A percentile compares a stretch with the other conserved stretches of the same genome.
These are phyloP conservation scores for Helicolenus hilgendorfi DNA, from an alignment of 2,797 vertebrate species.

Conservation along the genomic window DNA sequence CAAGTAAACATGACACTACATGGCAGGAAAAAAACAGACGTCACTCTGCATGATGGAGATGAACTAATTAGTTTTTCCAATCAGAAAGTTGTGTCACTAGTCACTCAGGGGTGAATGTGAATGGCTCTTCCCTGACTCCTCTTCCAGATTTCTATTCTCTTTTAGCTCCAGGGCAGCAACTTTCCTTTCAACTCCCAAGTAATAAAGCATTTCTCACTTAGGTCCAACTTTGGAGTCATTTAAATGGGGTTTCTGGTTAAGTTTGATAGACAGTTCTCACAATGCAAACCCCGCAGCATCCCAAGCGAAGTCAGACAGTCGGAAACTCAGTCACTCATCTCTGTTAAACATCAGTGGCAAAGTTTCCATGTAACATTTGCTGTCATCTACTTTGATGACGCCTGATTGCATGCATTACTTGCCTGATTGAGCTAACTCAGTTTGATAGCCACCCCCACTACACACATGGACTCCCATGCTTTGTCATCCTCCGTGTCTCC, in stretches of 20 bases:
- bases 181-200: slow-evolving; percentile 53
- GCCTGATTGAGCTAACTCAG: slow-evolving; percentile 29
- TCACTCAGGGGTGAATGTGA: slow-evolving; percentile 58
- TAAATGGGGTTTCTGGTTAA: slow-evolving; percentile 44
- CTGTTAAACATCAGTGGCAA: slow-evolving; percentile 31
- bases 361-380: slow-evolving; percentile 45
- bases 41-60: slow-evolving; percentile 30
- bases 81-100: slow-evolving; percentile 53
- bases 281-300: slow-evolving; percentile 43
- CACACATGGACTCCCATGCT: background rate
- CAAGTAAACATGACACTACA: slow-evolving; percentile 1
- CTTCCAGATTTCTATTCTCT: slow-evolving; percentile 44
- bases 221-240: slow-evolving; percentile 56
- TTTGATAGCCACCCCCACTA: slow-evolving; percentile 11
- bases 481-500: background rate
- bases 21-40: slow-evolving; percentile 3
- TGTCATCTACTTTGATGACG: slow-evolving; percentile 38
- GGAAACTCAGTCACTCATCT: slow-evolving; percentile 32
- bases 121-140: slow-evolving; percentile 35
- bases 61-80: slow-evolving; percentile 53
- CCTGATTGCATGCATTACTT: slow-evolving; percentile 13
- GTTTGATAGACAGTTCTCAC: slow-evolving; percentile 61
- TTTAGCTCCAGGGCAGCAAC: slow-evolving; percentile 50
- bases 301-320: slow-evolving; percentile 12
- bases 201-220: slow-evolving; percentile 55